Evolutionary conservation across 1,140 invertebrate species (phyloP).

Genomic region (Trialeurodes vaporariorum): DNA sequence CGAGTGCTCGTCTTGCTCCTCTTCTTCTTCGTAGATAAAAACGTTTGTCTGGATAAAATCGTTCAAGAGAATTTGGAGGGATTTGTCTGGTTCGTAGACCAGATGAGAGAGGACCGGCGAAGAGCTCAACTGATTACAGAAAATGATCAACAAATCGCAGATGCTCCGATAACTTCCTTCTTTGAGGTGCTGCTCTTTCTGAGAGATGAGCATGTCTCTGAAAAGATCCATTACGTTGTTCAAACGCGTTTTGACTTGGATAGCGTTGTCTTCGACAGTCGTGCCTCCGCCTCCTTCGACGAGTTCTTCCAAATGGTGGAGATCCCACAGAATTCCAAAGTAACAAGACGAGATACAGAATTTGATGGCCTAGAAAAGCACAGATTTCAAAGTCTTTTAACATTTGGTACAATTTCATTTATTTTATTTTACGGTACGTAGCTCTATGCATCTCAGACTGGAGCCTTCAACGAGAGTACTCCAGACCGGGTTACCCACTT

Average conservation of each 20-base stretch:
- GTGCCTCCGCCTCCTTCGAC: slow-evolving; percentile 45
- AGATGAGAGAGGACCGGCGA: slow-evolving; percentile 49
- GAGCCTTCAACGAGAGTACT: too few relatives aligned
- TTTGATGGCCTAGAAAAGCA: slow-evolving; percentile 58
- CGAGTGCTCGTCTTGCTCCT: slow-evolving; percentile 80
- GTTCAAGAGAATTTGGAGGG: slow-evolving; percentile 72
- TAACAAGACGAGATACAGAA: slow-evolving; percentile 81
- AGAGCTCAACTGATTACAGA: slow-evolving; percentile 71
- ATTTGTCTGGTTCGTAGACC: slow-evolving; percentile 68
- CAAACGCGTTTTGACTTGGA: slow-evolving; percentile 50
- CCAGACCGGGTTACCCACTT: too few relatives aligned
- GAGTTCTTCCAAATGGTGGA: slow-evolving; percentile 65
- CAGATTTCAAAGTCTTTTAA: neutral
- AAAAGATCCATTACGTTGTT: slow-evolving; percentile 62
- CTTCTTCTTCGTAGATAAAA: slow-evolving; percentile 76
- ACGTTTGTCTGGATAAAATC: slow-evolving; percentile 88
- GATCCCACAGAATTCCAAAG: slow-evolving; percentile 80
- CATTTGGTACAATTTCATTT: too few relatives aligned
- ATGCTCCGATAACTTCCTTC: slow-evolving; percentile 68
- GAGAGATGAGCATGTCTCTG: slow-evolving; percentile 42
- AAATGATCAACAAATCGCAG: slow-evolving; percentile 90
- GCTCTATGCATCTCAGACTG: too few relatives aligned
- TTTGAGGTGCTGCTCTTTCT: slow-evolving; percentile 23
- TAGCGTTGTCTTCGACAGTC: slow-evolving; percentile 29
- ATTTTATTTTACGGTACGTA: too few relatives aligned